Base-by-base conservation (phyloP, 2,888 invertebrate species). In the Drosophila putrida region DNA sequence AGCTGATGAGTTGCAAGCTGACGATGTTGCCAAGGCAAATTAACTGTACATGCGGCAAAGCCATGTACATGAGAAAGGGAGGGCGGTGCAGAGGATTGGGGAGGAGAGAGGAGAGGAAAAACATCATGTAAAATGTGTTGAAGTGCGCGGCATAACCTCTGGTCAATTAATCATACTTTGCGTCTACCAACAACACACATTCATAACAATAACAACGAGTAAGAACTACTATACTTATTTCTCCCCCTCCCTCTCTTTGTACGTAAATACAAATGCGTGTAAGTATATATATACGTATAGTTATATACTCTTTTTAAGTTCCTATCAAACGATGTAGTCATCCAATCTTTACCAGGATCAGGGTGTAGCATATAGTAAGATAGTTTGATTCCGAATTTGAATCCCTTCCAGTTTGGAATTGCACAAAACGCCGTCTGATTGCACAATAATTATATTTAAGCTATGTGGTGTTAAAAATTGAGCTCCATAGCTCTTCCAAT, bases 161-260 rank as follows among this genome's bases (percentile, higher is more conserved):
- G 63, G 67, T 66, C 85, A 84, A 82, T 82, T 82, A 84, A 82
- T 82, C 82, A 84, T 84, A 75, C 80, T 82, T 84, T 72, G 61
- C 59, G 57, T 74, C 62, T 59, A 38, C 55, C 74, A 70, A 57
- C 58, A 66, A 51, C 74, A 61, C 70, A 74, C 80, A 82, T 82
- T 71, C 76, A 82, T 82, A 72, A 80, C 71, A 84, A 81, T 81
- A 82, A 85, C 65, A 78, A 80, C 11, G 15, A 50, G 6, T 43
- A 11, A 43, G 43, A 43, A 47, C 15, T 20, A 31, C 15, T 13
- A 4, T 25, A 5, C 25, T 11, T 25, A 8, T 25, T 33, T 15
- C 47, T 5, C 10, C 20, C 49, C 11, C 33, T 20, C 49, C 11
- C 33, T 20, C 20, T 20, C 20, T 20, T 20, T 20, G 3, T 20